Evolutionary conservation across 2,797 vertebrate genomes (phyloP), one percentile per base, ranked within the genome.

Genomic region (Adrianichthys oophorus): DNA sequence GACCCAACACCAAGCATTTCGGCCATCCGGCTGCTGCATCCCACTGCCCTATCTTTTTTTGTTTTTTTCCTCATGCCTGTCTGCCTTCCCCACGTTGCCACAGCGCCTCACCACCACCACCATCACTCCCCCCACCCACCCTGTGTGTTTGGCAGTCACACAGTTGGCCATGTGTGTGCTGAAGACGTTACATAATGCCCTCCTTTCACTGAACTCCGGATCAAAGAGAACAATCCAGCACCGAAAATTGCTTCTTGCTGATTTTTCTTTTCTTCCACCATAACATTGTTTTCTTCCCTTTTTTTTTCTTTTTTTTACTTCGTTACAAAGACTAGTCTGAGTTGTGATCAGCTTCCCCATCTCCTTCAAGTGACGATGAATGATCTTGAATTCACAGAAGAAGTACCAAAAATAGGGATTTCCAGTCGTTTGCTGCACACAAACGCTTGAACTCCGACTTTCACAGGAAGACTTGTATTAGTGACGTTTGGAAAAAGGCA

Each of bases 141-240:
- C 21, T 48, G 57, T 85, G 87, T 85, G 84, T 86, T 89, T 89
- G 87, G 84, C 86, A 92, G 91, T 92, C 91, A 92, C 91, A 91
- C 85, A 90, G 77, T 90, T 79, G 79, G 88, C 85, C 91, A 92
- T 92, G 92, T 92, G 92, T 92, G 90, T 78, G 84, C 86, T 85
- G 87, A 90, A 90, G 87, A 91, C 45, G 83, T 92, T 92, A 92
- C 89, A 89, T 92, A 93, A 92, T 88, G 85, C 71, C 82, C 81
- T 85, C 83, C 83, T 84, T 90, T 90, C 82, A 84, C 89, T 78
- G 80, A 84, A 74, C 86, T 88, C 81, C 76, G 85, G 87, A 89
- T 91, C 89, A 91, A 89, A 90, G 86, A 78, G 82, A 89, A 88
- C 70, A 85, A 86, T 85, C 84, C 82, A 76, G 83, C 64, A 84